Percentiles rank a stretch among this genome's conserved stretches.
Conservation (phyloP, 2,888 invertebrate species). For the Leptopilina myrica region DNA sequence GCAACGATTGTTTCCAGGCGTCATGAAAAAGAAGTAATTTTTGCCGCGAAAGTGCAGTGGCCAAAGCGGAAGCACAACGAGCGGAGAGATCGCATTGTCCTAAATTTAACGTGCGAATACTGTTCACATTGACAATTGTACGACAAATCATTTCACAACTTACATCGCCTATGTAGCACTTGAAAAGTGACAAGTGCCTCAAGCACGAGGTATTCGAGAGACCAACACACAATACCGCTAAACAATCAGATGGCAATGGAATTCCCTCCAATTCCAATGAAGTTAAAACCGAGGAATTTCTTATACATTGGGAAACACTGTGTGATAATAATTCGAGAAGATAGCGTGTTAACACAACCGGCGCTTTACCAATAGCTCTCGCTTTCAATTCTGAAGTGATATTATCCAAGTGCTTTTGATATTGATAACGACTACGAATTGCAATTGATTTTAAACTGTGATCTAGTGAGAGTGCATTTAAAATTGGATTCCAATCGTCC, state of each 20-base stretch:
- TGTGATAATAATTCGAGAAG: slow-evolving; percentile 83
- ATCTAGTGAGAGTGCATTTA: slow-evolving; percentile 85
- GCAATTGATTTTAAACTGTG: slow-evolving; percentile 82
- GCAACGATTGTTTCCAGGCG: slow-evolving; percentile 88
- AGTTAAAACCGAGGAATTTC: slow-evolving; percentile 81
- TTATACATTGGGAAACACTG: slow-evolving; percentile 81
- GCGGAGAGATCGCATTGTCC: slow-evolving; percentile 83
- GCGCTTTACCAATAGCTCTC: slow-evolving; percentile 81
- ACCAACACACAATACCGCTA: slow-evolving; percentile 81
- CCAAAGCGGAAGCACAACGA: slow-evolving; percentile 82
- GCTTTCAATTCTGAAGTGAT: slow-evolving; percentile 81
- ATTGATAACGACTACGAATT: slow-evolving; percentile 82
- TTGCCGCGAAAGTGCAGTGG: slow-evolving; percentile 80
- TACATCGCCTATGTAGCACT: slow-evolving; percentile 84
- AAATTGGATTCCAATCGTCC: slow-evolving; percentile 86
- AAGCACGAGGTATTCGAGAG: slow-evolving; percentile 82
- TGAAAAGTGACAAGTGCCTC: slow-evolving; percentile 83
- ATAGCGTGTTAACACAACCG: slow-evolving; percentile 84
- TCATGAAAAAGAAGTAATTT: slow-evolving; percentile 86
- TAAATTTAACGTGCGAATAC: slow-evolving; percentile 83
- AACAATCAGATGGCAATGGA: slow-evolving; percentile 83
- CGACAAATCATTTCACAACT: slow-evolving; percentile 85
- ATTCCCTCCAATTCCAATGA: slow-evolving; percentile 84
- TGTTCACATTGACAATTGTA: slow-evolving; percentile 82
- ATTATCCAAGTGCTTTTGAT: slow-evolving; percentile 78